Conservation (phyloP, 1,140 invertebrate genomes). For the Orussus abietinus region DNA sequence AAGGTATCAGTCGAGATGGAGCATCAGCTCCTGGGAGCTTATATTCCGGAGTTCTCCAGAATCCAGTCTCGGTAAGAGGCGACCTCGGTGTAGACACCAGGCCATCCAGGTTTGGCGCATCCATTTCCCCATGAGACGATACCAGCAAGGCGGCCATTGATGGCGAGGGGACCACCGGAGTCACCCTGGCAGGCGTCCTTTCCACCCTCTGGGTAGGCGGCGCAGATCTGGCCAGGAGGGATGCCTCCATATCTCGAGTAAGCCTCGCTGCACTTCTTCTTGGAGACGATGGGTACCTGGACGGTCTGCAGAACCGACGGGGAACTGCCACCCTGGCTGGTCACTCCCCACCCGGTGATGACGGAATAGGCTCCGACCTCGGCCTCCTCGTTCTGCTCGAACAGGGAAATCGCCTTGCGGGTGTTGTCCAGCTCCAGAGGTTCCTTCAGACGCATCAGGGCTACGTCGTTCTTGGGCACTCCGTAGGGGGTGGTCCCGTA, state of each 20-base stretch:
- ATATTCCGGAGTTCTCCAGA: conserved; percentile 18
- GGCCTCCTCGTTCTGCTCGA: conserved; percentile 17
- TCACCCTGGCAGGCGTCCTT: conserved; percentile 68
- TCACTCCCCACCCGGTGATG: conserved; percentile 48
- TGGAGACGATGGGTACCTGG: conserved; percentile 41
- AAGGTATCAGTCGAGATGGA: too few relatives aligned
- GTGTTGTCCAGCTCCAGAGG: conserved; percentile 22
- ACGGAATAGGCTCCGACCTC: conserved; percentile 21
- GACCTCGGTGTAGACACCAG: conserved; percentile 58
- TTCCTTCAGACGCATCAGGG: conserved; percentile 18
- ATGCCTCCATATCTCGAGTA: conserved; percentile 46
- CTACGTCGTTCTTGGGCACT: conserved; percentile 26
- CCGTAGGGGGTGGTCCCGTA: conserved; percentile 13
- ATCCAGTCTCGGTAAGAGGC: conserved; percentile 49
- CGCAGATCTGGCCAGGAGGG: conserved; percentile 68
- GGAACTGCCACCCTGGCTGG: conserved; percentile 9
- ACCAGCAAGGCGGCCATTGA: conserved; percentile 46
- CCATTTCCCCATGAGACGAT: conserved; percentile 61
- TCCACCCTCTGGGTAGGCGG: conserved; percentile 61
- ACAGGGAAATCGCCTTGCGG: conserved; percentile 21
- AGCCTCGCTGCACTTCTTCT: conserved; percentile 31
- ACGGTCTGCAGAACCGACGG: conserved; percentile 31
- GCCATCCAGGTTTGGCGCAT: conserved; percentile 52
- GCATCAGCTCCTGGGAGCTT: too few relatives aligned
- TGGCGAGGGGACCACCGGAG: conserved; percentile 46